phyloP scores from a whole-genome alignment of 2,797 vertebrate species.

The Lutjanus campechanus region DNA sequence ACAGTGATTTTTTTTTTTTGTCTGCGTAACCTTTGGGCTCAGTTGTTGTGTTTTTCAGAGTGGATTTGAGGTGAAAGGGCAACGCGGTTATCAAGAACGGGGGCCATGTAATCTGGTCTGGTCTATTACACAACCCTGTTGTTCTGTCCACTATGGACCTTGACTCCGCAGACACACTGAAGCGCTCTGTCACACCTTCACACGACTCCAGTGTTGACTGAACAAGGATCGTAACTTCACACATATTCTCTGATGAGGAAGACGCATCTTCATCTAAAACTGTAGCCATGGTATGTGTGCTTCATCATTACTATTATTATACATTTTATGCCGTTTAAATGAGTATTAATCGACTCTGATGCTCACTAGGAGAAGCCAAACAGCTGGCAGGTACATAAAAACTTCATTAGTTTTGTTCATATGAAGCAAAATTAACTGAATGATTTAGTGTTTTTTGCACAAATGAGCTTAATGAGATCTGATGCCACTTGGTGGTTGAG shows the following conservation, averaged over 20 bases:
- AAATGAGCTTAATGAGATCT: background rate
- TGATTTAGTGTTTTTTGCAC: background rate
- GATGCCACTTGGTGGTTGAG: constrained; percentile 44
- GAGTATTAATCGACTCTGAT: background rate
- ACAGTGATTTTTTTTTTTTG: no score
- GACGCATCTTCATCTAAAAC: background rate
- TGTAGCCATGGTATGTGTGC: constrained; percentile 70
- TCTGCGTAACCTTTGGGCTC: background rate
- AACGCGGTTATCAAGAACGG: constrained; percentile 22
- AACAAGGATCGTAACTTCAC: background rate
- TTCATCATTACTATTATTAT: background rate
- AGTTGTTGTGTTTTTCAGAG: background rate
- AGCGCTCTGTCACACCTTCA: background rate
- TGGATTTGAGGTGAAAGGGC: constrained; percentile 35
- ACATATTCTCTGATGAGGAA: constrained; percentile 2
- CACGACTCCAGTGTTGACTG: background rate
- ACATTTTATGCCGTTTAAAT: background rate
- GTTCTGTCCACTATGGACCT: constrained; percentile 52
- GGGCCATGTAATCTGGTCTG: constrained; percentile 18
- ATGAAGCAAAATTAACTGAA: background rate
- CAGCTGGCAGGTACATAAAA: background rate
- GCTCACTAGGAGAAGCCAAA: background rate
- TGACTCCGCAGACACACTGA: constrained; percentile 48
- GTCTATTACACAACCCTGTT: constrained; percentile 60
- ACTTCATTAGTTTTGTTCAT: background rate